A percentile compares a stretch with the other conserved stretches of the same genome.
phyloP scores from a whole-genome alignment of 1,140 invertebrate species.

The Leptinotarsa defecta region DNA sequence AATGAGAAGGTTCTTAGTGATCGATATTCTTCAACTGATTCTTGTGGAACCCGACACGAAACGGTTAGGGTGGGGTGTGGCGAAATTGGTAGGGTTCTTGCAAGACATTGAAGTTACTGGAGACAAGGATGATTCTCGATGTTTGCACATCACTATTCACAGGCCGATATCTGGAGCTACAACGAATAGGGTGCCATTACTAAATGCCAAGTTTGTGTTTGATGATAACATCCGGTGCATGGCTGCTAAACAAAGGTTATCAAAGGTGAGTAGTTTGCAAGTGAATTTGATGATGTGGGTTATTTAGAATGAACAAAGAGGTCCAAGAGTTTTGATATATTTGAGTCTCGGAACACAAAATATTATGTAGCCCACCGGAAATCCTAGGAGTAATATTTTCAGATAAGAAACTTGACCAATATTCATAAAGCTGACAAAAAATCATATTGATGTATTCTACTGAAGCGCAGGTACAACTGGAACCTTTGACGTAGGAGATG shows the following conservation, averaged over 20 bases:
- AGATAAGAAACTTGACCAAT: too few species aligned
- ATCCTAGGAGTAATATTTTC: too few species aligned
- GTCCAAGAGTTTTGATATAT: too few species aligned
- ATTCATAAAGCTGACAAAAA: too few species aligned
- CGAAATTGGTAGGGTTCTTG: constrained; percentile 88
- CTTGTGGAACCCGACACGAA: constrained; percentile 94
- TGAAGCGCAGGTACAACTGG: too few species aligned
- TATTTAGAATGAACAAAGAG: too few species aligned
- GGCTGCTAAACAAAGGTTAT: constrained; percentile 85
- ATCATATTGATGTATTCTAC: too few species aligned
- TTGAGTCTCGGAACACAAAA: too few species aligned
- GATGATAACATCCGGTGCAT: constrained; percentile 98
- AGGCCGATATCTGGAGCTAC: constrained; percentile 70
- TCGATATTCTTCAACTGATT: constrained; percentile 92
- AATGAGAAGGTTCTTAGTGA: constrained; percentile 90
- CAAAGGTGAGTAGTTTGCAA: constrained; percentile 64
- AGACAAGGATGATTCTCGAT: constrained; percentile 96
- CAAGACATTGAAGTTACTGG: constrained; percentile 84
- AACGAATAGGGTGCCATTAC: constrained; percentile 73
- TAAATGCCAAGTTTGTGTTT: constrained; percentile 94
- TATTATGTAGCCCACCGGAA: too few species aligned
- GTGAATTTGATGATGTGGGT: too few species aligned
- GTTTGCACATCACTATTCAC: constrained; percentile 92
- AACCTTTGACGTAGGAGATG: too few species aligned
- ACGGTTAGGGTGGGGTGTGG: constrained; percentile 92